phyloP scores from a whole-genome alignment of 2,797 vertebrate genomes.

The Cephalopachus bancanus region DNA sequence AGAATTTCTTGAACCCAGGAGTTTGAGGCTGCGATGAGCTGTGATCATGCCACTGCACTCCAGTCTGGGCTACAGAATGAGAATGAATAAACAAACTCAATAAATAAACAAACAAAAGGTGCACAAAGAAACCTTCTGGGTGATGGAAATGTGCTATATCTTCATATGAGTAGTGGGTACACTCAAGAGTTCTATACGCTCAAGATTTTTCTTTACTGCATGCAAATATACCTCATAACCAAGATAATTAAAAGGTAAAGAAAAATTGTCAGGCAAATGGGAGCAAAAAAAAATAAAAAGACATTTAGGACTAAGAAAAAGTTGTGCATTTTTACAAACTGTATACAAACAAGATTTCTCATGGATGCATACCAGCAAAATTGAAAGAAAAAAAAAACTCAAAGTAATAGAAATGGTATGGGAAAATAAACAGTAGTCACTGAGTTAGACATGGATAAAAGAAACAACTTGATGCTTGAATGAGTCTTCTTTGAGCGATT shows the following conservation, averaged over 20 bases:
- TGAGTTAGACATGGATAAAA: neutral
- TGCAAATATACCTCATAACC: neutral
- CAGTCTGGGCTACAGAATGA: no score
- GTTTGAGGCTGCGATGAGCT: no score
- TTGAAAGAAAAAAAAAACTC: neutral
- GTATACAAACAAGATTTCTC: neutral
- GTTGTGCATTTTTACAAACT: neutral
- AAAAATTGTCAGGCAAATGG: neutral
- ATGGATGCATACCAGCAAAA: neutral
- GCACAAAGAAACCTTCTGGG: neutral
- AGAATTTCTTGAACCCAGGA: no score
- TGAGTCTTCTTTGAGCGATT: neutral
- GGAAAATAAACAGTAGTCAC: neutral
- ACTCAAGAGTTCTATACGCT: no score
- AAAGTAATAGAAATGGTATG: neutral
- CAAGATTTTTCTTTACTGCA: neutral
- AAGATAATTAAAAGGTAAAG: neutral
- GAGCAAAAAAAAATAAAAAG: neutral
- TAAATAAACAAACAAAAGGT: no score
- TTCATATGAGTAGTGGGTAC: neutral
- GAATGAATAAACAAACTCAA: no score
- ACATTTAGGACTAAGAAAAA: neutral
- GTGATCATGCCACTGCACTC: no score
- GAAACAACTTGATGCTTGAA: neutral
- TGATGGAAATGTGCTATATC: neutral